Base-by-base conservation (phyloP, 2,797 vertebrate genomes). In the Sarcophilus harrisii region DNA sequence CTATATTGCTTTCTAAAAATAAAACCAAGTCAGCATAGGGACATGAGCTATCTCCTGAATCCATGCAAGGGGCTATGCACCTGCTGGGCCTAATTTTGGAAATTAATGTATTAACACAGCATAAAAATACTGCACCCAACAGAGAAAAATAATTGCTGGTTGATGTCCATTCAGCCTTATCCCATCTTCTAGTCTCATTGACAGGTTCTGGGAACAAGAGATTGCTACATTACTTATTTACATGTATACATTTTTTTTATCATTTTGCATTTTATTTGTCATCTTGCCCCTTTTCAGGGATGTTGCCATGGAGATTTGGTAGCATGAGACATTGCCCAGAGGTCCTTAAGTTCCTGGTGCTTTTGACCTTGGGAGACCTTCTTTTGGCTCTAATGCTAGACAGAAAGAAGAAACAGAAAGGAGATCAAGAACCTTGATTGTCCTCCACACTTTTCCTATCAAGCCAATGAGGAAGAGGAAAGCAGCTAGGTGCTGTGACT, bases 31-130 rank as follows among this genome's bases (percentile, higher is more conserved):
- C 73, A 87, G 73, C 73, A 87, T 11, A 87, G 73, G 73, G 73
- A 87, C 38, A 45, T 28, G 73, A 87, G 38, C 73, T 87, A 87
- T 87, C 73, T 87, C 73, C 38, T 49, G 73, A 87, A 45, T 49
- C 24, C 73, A 87, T 87, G 73, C 38, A 87, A 87, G 38, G 73
- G 73, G 38, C 73, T 87, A 87, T 49, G 73, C 38, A 87, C 73
- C 73, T 87, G 73, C 73, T 87, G 73, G 73, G 73, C 38, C 73
- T 81, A 81, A 81, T 81, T 81, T 87, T 87, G 73, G 73, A 87
- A 87, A 87, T 45, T 87, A 87, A 87, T 49, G 73, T 49, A 87
- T 87, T 87, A 87, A 87, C 73, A 87, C 73, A 87, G 38, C 73
- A 87, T 87, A 45, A 45, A 87, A 87, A 87, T 87, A 49, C 38